phyloP scores from a whole-genome alignment of 2,888 invertebrate genomes.

The Lithosia quadra region DNA sequence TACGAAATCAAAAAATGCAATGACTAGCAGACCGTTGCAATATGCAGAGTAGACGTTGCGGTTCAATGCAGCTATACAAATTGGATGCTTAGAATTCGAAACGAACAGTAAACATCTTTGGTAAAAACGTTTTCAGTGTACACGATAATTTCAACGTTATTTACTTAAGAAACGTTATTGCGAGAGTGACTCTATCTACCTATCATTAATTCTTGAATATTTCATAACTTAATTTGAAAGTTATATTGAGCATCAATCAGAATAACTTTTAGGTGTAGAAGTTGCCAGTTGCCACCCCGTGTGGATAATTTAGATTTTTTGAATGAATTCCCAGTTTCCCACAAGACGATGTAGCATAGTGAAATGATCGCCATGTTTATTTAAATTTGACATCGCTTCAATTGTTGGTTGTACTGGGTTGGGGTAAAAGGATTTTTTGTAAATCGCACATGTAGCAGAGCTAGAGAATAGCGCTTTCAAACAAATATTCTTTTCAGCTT shows the following conservation, averaged over 20 bases:
- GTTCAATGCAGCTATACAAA: constrained; percentile 31
- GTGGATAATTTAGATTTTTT: too few relatives aligned
- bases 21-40: constrained; percentile 31
- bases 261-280: too few relatives aligned
- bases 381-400: too few relatives aligned
- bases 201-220: not conserved
- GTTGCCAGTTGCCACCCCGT: too few relatives aligned
- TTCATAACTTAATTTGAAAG: not conserved
- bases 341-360: too few relatives aligned
- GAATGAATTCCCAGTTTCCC: too few relatives aligned
- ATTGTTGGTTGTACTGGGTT: too few relatives aligned
- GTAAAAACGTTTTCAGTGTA: not conserved
- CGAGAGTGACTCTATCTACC: not conserved
- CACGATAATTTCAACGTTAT: not conserved
- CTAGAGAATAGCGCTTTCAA: too few relatives aligned
- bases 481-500: not conserved
- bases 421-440: too few relatives aligned
- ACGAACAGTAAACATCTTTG: not conserved
- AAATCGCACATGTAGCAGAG: too few relatives aligned
- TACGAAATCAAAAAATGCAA: constrained; percentile 18
- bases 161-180: not conserved
- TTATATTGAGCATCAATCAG: not conserved
- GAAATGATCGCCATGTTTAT: too few relatives aligned
- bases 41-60: constrained; percentile 38
- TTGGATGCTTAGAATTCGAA: not conserved